Base-by-base conservation (phyloP, 2,888 invertebrate species). In the Drosophila helvetica region DNA sequence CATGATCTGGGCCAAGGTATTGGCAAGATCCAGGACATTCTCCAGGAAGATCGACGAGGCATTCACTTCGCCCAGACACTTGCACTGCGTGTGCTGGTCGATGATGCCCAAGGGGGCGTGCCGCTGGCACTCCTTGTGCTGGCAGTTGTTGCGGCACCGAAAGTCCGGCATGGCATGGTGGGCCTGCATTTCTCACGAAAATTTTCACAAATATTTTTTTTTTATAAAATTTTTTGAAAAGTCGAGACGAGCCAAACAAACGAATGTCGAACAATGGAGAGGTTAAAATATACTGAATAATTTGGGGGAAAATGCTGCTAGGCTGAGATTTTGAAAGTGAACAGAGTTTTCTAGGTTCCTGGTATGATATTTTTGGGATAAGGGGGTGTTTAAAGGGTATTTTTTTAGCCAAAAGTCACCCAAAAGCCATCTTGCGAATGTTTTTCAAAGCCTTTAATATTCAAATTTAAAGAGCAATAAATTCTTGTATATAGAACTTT, bases 31-130 rank as follows among this genome's bases (percentile, higher is more conserved):
- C 8, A 91, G 65, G 2, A 91, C 80, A 57, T 91, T 88, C 73
- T 91, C 91, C 53, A 91, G 77, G 60, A 91, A 91, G 33, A 91
- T 87, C 6, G 90, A 89, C 0, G 91, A 91, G 12, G 91, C 87
- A 50, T 88, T 86, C 53, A 90, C 78, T 56, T 90, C 89, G 33
- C 88, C 84, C 33, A 84, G 33, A 30, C 88, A 88, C 51, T 82
- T 75, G 61, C 88, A 89, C 25, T 80, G 76, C 4, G 75, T 72
- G 30, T 86, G 83, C 52, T 89, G 90, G 53, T 90, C 90, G n/a
- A 91, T 63, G 10, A 91, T 59, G 5, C 90, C 90, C 43, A 91
- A 62, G 0, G 89, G 81, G 0, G 90, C 89, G 56, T 90, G 89
- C 0, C 86, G 74, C 59, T 90, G 91, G 61, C 90, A 91, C 66